Evolutionary conservation across 2,797 vertebrate genomes (phyloP), one percentile per base, ranked within the genome.

Genomic region (Paguma larvata): DNA sequence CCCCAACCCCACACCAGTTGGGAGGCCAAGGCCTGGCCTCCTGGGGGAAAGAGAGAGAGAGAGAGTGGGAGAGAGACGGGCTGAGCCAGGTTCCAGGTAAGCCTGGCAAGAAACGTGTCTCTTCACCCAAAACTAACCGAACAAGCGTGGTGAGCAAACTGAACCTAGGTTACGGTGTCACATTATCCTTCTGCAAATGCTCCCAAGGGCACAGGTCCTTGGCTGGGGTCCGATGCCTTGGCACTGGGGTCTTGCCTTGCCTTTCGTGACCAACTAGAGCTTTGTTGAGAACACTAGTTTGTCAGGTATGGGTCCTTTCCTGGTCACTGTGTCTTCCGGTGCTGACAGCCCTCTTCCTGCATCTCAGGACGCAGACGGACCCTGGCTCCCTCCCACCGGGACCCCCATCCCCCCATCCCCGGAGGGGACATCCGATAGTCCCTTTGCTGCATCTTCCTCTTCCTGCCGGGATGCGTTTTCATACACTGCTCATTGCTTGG

Each of bases 131-230:
- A 90, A n/a, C 4, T 4, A 56, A 48, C 19, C 44, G 32, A 46
- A 27, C 62, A 51, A 41, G 51, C 6, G 1, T 46, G 46, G 18
- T 18, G 62, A 15, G 32, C 18, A 25, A 78, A 48, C 6, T 23
- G 27, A 41, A 15, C 13, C n/a, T 41, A 51, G 53, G 15, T 27
- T 14, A 75, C 32, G 15, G 38, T 3, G 2, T 13, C 6, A 16
- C 13, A 0, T 3, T 32, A 23, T 5, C 2, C 68, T n/a, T 30
- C 89, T 9, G 48, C 0, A 15, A 2, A 18, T 5, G 44, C 34
- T n/a, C 2, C 9, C 11, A 6, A 38, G 51, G 72, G 15, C 30
- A 2, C 1, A 30, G 32, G 8, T 11, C 44, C 18, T 72, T 3
- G 13, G 18, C 41, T 8, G 7, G 19, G 11, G 13, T 46, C 68